Base-by-base conservation (phyloP, 1,140 invertebrate species). In the Stegodyphus mimosarum region DNA sequence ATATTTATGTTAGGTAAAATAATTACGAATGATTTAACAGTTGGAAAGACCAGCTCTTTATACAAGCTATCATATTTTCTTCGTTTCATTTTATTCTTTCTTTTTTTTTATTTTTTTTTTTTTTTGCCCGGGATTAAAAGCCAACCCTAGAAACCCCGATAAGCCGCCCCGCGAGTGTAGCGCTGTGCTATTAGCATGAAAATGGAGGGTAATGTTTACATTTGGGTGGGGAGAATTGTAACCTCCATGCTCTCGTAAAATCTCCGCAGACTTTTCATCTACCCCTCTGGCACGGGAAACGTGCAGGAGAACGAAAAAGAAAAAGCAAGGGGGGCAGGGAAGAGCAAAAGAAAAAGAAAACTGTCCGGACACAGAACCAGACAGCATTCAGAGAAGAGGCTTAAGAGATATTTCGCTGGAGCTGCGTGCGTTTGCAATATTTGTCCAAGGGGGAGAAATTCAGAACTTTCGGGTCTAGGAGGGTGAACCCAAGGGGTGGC, bases 371-470 rank as follows among this genome's bases (percentile, higher is more conserved):
- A 69, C 11, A 86, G 66, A 52, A 49, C 7, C 6, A 86, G 64
- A 72, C n/a, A 70, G 64, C 64, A 67, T n/a, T 67, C 49, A 53
- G 50, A 73, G 80, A 84, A 75, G 67, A 69, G 69, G 33, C 78
- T 81, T 81, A 81, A 51, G 74, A 80, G 71, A 66, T 81, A 81
- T 81, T 81, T 71, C 72, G 78, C 78, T 48, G 13, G 52, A 53
- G 78, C 50, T 67, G 70, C 67, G 17, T 69, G 33, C 33, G 67
- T 48, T 70, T 13, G 77, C 78, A 81, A 81, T 81, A 81, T 81
- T 81, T 81, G 55, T 64, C 53, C 48, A 17, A 50, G 18, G 70
- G 78, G 51, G 69, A 7, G 6, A 53, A 50, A 49, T 33, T 77
- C 50, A 52, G 52, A 74, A 55, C 55, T 60, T 60, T 60, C 5